A percentile compares a stretch with the other conserved stretches of the same genome.
Conservation (phyloP, 2,888 invertebrate genomes). For the Temnothorax ravouxi region DNA sequence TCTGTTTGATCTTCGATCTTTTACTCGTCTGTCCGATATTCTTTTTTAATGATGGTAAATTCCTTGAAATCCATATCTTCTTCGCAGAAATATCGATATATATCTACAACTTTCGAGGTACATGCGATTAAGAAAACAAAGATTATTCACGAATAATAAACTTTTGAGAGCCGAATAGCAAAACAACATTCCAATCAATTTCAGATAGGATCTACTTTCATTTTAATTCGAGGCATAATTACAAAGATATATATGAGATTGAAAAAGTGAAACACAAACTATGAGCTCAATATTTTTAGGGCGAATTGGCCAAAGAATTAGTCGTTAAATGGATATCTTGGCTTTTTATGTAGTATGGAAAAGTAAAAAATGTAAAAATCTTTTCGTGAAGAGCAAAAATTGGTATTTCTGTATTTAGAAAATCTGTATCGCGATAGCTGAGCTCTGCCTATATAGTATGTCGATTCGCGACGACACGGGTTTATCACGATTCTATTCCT, state of each 20-base stretch:
- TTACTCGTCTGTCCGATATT: not conserved
- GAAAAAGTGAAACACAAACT: not conserved
- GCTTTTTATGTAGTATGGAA: not conserved
- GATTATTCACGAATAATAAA: not conserved
- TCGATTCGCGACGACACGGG: not conserved
- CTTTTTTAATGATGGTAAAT: not conserved
- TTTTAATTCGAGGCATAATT: not conserved
- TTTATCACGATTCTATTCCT: constrained; percentile 26
- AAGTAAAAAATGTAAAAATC: constrained; percentile 1
- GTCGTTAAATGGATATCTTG: not conserved
- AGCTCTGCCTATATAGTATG: not conserved
- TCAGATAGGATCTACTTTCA: not conserved
- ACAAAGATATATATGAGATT: not conserved
- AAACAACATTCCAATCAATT: not conserved
- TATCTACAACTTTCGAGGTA: not conserved
- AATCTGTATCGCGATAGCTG: not conserved
- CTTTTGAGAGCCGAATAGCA: not conserved
- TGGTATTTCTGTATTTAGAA: not conserved
- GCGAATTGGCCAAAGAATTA: not conserved
- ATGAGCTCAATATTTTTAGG: not conserved
- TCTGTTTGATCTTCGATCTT: constrained; percentile 4
- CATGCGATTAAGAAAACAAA: not conserved
- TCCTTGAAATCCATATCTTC: not conserved
- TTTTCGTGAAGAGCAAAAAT: not conserved
- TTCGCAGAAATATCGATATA: not conserved